Conservation (phyloP, 2,113 vertebrate genomes). For the Misgurnus anguillicaudatus region DNA sequence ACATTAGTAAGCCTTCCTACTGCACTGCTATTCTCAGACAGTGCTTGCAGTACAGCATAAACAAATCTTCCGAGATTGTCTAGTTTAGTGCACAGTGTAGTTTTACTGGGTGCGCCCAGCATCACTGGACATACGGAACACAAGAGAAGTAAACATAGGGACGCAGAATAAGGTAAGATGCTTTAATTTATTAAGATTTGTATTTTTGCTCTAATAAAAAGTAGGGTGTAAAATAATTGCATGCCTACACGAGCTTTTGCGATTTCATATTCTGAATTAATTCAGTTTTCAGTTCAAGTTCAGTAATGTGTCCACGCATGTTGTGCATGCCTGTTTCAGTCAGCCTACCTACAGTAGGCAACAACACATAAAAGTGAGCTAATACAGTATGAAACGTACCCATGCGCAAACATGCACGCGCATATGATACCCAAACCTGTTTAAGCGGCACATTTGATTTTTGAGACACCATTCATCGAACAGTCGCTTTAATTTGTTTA, state of each 20-base stretch:
- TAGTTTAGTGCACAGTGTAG: neutral
- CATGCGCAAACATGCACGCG: neutral
- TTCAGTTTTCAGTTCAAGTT: neutral
- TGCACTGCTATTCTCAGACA: neutral
- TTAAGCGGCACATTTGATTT: neutral
- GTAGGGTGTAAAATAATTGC: too few relatives aligned
- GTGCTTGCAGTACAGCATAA: neutral
- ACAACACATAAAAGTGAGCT: neutral
- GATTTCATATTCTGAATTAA: too few relatives aligned
- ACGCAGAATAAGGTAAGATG: slow-evolving; percentile 10
- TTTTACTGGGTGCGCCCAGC: neutral
- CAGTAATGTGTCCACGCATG: neutral
- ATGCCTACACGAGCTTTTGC: too few relatives aligned
- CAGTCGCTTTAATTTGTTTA: too few relatives aligned
- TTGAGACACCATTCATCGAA: neutral
- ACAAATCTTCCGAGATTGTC: neutral
- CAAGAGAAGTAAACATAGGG: neutral
- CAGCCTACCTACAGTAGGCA: too few relatives aligned
- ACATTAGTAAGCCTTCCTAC: neutral
- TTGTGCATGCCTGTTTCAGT: too few relatives aligned
- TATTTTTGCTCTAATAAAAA: too few relatives aligned
- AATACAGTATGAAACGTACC: neutral
- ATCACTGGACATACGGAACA: neutral
- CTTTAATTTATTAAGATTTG: neutral
- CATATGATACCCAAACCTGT: too few relatives aligned